Conservation (phyloP, 2,888 invertebrate genomes). For the Caenorhabditis panamensis region DNA sequence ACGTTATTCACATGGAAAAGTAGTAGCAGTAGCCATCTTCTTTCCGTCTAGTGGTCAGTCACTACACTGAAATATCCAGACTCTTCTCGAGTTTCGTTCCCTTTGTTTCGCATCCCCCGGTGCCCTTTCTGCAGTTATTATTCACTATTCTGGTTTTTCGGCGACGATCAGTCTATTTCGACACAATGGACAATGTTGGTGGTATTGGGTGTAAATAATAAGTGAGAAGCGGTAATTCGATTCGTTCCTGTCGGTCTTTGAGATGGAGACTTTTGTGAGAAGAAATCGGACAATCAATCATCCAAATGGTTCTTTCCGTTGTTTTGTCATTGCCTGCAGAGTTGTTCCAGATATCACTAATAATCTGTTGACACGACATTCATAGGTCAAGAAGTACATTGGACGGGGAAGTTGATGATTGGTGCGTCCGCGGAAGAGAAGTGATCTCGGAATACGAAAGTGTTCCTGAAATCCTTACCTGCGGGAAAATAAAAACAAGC, state of each 20-base stretch:
- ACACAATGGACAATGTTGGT: background rate
- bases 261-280: conserved; percentile 3
- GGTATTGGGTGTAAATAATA: background rate
- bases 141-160: background rate
- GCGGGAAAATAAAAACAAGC: background rate
- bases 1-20: conserved; percentile 37
- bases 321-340: background rate
- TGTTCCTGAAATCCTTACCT: background rate
- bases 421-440: background rate
- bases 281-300: background rate
- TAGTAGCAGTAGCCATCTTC: background rate
- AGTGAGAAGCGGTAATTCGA: background rate
- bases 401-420: background rate
- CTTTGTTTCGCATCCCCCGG: background rate
- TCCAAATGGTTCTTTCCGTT: background rate
- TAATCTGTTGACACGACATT: background rate
- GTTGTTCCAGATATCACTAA: background rate
- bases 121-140: conserved; percentile 4
- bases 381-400: background rate
- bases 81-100: conserved; percentile 2
- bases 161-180: background rate
- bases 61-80: conserved; percentile 2
- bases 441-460: background rate
- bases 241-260: background rate
- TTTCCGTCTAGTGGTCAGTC: conserved; percentile 33